These are phyloP conservation scores for Meiosimyza platycephala DNA, from an alignment of 2,888 invertebrate species.

Conservation along the genomic window DNA sequence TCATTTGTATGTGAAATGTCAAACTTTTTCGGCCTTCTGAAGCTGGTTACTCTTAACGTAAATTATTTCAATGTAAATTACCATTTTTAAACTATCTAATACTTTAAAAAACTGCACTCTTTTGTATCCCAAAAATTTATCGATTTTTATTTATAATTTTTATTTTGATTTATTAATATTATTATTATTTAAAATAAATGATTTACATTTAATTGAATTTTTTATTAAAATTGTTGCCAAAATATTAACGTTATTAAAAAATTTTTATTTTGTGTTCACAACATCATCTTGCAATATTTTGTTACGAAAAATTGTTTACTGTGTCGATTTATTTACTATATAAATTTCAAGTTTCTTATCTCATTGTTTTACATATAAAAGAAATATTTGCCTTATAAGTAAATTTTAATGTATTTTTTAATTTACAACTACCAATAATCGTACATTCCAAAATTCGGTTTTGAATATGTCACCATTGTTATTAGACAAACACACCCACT, in stretches of 20 bases:
- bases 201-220: background rate
- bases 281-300: background rate
- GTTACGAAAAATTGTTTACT: background rate
- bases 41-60: too few relatives aligned
- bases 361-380: constrained; percentile 16
- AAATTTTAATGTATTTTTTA: constrained; percentile 8
- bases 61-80: too few relatives aligned
- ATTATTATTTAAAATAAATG: too few relatives aligned
- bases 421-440: constrained; percentile 31
- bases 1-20: too few relatives aligned
- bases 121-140: constrained; percentile 28
- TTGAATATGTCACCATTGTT: constrained; percentile 43
- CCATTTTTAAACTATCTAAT: too few relatives aligned
- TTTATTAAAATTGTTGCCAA: background rate
- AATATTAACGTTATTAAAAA: constrained; percentile 4
- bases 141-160: constrained; percentile 11
- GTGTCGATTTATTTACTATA: too few relatives aligned
- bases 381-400: constrained; percentile 14
- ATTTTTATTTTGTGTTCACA: constrained; percentile 16
- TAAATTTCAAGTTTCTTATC: constrained; percentile 36
- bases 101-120: background rate
- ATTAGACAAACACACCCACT: constrained; percentile 47
- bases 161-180: too few relatives aligned
- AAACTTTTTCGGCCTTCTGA: background rate
- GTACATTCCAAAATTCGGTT: background rate